Conservation (phyloP, 2,113 vertebrate genomes). For the Elanoides forficatus region DNA sequence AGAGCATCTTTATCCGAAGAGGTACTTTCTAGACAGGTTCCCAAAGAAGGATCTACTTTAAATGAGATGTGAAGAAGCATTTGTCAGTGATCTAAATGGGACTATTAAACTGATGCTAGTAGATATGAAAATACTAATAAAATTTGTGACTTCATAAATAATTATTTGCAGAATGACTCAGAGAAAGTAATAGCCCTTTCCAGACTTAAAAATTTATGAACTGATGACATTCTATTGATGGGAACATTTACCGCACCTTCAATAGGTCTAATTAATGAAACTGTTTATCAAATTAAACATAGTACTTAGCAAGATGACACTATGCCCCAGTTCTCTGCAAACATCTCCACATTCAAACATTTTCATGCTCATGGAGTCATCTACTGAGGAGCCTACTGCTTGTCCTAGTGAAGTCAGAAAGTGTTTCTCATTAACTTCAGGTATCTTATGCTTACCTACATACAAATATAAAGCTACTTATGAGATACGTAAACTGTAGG, state of each 20-base stretch:
- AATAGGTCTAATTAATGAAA: not conserved
- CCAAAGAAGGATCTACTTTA: not conserved
- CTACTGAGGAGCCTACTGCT: not conserved
- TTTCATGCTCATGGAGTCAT: not conserved
- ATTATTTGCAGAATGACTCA: conserved; percentile 39
- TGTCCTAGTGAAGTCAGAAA: not conserved
- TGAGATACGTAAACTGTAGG: not conserved
- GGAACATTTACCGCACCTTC: not conserved
- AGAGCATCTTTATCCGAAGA: not conserved
- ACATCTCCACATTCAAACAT: not conserved
- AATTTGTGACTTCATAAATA: not conserved
- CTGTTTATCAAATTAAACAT: not conserved
- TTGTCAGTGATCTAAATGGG: not conserved
- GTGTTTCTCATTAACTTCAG: not conserved
- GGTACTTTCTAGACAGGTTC: not conserved
- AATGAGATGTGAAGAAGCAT: not conserved
- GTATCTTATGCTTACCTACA: not conserved
- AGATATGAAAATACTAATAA: not conserved
- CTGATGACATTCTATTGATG: not conserved
- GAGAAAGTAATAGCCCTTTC: not conserved
- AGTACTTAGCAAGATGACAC: not conserved
- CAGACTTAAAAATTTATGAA: conserved; percentile 19
- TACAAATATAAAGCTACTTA: not conserved
- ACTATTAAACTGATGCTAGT: not conserved
- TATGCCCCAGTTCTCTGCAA: not conserved